Evolutionary conservation across 2,113 vertebrate genomes (phyloP).

Genomic region (Hippoglossus stenolepis): DNA sequence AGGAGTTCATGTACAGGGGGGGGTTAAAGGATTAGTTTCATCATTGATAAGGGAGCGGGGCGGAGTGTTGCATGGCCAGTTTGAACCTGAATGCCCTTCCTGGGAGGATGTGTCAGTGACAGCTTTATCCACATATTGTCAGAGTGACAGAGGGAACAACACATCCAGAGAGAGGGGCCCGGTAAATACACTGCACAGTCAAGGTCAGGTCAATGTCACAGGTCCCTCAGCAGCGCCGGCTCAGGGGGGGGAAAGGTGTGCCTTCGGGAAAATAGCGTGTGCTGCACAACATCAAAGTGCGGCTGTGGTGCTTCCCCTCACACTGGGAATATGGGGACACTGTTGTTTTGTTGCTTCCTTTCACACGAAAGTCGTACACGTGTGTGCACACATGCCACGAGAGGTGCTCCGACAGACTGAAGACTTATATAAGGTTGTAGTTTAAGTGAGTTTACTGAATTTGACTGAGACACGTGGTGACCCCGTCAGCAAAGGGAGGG

Average conservation of each 20-base stretch:
- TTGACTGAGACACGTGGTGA: neutral
- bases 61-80: neutral
- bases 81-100: conserved; percentile 52
- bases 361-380: conserved; percentile 17
- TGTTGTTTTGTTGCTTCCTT: conserved; percentile 51
- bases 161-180: conserved; percentile 24
- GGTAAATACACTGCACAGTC: conserved; percentile 16
- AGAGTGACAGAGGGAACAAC: conserved; percentile 35
- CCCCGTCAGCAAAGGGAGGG: no score
- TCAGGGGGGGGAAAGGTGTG: conserved; percentile 5
- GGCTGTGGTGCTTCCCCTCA: conserved; percentile 32
- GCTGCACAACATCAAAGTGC: conserved; percentile 39
- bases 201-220: conserved; percentile 66
- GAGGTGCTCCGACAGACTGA: no score
- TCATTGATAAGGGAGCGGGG: conserved; percentile 56
- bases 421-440: no score
- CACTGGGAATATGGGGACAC: conserved; percentile 18
- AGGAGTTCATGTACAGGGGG: neutral
- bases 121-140: conserved; percentile 67
- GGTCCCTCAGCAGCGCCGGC: neutral
- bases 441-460: neutral
- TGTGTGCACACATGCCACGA: neutral
- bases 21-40: conserved; percentile 62
- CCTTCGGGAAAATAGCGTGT: no score
- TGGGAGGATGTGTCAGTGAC: conserved; percentile 73